Evolutionary conservation across 2,113 vertebrate species (phyloP).

Genomic region (Chloroceryle aenea): DNA sequence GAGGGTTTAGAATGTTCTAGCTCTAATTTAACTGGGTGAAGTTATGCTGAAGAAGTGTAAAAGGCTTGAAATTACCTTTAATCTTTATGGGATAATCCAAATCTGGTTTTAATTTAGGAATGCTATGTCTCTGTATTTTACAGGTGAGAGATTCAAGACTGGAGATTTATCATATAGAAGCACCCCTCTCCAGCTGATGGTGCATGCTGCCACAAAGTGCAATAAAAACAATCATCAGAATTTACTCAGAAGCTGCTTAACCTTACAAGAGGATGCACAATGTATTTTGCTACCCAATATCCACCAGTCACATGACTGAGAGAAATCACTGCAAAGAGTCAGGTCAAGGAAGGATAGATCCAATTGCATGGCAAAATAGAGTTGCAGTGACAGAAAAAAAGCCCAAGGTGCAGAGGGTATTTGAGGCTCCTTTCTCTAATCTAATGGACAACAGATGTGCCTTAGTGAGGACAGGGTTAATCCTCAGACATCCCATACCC

Average conservation of each 20-base stretch:
- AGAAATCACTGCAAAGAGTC: neutral
- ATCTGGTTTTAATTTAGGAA: constrained; percentile 1
- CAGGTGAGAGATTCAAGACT: neutral
- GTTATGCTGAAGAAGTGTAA: neutral
- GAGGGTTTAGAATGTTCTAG: neutral
- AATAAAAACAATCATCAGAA: constrained; percentile 28
- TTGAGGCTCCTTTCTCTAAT: constrained; percentile 10
- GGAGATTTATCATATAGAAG: neutral
- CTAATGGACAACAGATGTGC: constrained; percentile 30
- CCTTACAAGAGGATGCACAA: neutral
- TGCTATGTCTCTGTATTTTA: neutral
- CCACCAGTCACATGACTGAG: neutral
- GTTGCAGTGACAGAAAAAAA: neutral
- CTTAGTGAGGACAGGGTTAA: constrained; percentile 10
- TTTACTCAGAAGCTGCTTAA: neutral
- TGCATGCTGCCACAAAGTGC: neutral
- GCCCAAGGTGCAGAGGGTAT: neutral
- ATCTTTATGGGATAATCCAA: neutral
- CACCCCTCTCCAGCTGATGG: neutral
- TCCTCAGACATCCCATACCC: neutral
- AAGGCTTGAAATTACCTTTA: neutral
- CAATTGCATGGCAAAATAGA: neutral
- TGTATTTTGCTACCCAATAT: neutral
- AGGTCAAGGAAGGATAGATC: neutral
- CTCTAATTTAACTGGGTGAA: neutral